These are phyloP conservation scores for Phortica okadai DNA, from an alignment of 2,888 invertebrate species.

Conservation along the genomic window DNA sequence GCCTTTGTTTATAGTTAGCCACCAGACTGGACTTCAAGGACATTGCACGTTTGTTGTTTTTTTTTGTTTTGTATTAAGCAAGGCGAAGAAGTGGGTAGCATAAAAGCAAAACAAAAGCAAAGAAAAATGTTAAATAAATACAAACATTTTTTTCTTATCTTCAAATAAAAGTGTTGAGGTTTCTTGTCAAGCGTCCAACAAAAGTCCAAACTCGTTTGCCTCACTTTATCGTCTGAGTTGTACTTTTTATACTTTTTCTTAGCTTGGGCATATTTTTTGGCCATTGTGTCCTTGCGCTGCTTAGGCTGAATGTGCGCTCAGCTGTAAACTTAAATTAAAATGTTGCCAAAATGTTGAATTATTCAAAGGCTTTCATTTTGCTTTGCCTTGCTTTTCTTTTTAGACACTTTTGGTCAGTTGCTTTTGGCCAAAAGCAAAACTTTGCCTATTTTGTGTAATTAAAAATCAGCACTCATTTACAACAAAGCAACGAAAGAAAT, in stretches of 20 bases:
- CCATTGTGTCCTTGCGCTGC: background rate
- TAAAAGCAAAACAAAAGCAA: conserved; percentile 59
- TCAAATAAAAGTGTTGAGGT: conserved; percentile 47
- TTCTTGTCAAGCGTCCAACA: background rate
- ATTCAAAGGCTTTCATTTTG: conserved; percentile 57
- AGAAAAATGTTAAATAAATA: conserved; percentile 52
- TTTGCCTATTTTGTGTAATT: conserved; percentile 31
- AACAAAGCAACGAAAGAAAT: background rate
- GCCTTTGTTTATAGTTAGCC: conserved; percentile 2
- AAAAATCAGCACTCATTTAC: conserved; percentile 23
- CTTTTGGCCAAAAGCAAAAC: conserved; percentile 10
- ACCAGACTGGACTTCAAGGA: too few relatives aligned
- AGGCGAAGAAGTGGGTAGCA: conserved; percentile 1
- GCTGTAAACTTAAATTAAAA: conserved; percentile 70
- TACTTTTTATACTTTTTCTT: conserved; percentile 2
- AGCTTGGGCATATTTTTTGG: background rate
- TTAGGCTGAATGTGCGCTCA: conserved; percentile 47
- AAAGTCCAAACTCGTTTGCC: background rate
- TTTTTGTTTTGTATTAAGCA: background rate
- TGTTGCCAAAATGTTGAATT: conserved; percentile 69
- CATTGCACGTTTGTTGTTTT: too few relatives aligned
- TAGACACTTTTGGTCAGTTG: background rate
- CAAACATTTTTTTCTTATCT: conserved; percentile 58
- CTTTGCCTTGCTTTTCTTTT: conserved; percentile 42
- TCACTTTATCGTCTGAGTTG: background rate